These are phyloP conservation scores for Lepilemur septentrionalis DNA, from an alignment of 2,797 vertebrate genomes.

Conservation along the genomic window DNA sequence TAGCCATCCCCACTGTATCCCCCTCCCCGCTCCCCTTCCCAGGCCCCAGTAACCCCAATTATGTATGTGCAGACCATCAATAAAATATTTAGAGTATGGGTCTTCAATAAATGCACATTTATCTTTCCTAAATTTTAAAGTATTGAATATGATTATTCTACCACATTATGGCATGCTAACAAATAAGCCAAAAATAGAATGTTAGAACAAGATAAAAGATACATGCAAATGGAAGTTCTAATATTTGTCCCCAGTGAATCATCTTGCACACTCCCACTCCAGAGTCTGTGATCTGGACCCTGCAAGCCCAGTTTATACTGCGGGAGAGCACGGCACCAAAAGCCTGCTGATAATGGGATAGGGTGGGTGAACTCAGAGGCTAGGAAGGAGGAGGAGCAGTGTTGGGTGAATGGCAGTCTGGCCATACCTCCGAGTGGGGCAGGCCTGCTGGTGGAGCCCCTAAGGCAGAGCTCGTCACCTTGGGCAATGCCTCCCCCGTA, in stretches of 20 bases:
- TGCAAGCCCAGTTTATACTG: fast-evolving
- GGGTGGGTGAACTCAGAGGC: neutral
- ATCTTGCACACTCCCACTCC: neutral
- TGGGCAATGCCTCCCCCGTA: fast-evolving
- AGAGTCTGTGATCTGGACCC: neutral
- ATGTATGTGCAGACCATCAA: neutral
- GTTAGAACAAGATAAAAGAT: neutral
- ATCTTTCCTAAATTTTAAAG: neutral
- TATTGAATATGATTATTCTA: neutral
- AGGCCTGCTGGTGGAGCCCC: neutral
- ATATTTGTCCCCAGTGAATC: neutral
- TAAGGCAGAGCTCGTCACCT: neutral
- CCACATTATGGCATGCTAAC: neutral
- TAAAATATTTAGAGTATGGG: neutral
- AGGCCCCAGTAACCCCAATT: neutral
- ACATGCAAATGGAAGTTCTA: neutral
- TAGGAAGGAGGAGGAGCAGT: fast-evolving
- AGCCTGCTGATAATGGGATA: fast-evolving
- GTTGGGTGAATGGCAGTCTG: neutral
- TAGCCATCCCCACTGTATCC: neutral
- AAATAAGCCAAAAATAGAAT: neutral
- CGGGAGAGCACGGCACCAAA: no score
- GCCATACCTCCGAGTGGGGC: neutral
- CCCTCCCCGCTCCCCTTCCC: neutral
- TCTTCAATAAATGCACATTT: neutral